Evolutionary conservation across 2,888 invertebrate species (phyloP).

Genomic region (Leptura quadrifasciata): DNA sequence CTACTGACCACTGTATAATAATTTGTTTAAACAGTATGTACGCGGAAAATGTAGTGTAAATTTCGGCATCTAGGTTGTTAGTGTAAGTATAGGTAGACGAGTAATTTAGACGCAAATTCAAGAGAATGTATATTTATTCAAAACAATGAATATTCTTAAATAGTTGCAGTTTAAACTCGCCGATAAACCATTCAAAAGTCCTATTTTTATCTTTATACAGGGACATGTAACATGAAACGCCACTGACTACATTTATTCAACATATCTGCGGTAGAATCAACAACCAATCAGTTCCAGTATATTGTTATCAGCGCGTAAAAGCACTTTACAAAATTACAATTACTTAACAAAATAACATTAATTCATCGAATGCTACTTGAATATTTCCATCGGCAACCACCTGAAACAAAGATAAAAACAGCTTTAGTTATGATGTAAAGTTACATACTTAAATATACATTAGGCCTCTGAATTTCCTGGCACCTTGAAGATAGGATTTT

Average conservation of each 20-base stretch:
- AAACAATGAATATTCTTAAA: too few relatives aligned
- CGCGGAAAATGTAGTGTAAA: too few relatives aligned
- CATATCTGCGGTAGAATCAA: slow-evolving; percentile 52
- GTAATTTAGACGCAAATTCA: too few relatives aligned
- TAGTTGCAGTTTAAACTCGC: too few relatives aligned
- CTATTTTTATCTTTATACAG: too few relatives aligned
- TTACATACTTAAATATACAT: slow-evolving; percentile 45
- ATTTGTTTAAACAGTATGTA: too few relatives aligned
- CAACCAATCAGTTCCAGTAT: slow-evolving; percentile 56
- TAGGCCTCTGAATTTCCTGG: slow-evolving; percentile 35
- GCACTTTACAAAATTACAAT: slow-evolving; percentile 61
- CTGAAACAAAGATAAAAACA: slow-evolving; percentile 42
- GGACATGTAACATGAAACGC: slow-evolving; percentile 16
- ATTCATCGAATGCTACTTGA: slow-evolving; percentile 44
- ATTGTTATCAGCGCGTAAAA: slow-evolving; percentile 54
- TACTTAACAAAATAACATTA: slow-evolving; percentile 58
- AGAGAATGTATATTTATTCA: too few relatives aligned
- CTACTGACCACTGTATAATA: too few relatives aligned
- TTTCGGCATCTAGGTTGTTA: too few relatives aligned
- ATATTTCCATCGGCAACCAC: slow-evolving; percentile 35
- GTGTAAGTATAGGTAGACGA: too few relatives aligned
- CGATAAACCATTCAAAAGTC: too few relatives aligned
- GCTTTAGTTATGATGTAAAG: slow-evolving; percentile 32
- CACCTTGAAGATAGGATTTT: slow-evolving; percentile 41
- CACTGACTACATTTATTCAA: slow-evolving; percentile 5